phyloP scores from a whole-genome alignment of 2,113 vertebrate genomes.

The Neotoma lepida region DNA sequence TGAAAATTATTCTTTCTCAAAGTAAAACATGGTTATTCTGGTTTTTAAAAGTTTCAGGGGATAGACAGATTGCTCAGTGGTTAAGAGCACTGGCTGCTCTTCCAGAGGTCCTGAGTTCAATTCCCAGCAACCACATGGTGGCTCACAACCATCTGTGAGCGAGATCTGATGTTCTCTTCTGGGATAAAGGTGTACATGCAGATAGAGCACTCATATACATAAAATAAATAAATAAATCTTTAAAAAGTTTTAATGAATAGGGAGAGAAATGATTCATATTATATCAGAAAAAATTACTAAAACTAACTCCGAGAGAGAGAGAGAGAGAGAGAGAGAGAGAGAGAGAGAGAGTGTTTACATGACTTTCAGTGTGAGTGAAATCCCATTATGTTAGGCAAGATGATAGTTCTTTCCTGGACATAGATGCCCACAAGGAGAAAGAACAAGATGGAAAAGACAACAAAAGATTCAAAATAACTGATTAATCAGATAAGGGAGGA shows the following conservation, averaged over 20 bases:
- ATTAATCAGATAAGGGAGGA: neutral
- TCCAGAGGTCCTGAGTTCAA: too few species aligned
- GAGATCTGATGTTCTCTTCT: too few species aligned
- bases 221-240: neutral
- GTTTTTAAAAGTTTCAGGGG: neutral
- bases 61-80: too few species aligned
- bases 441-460: neutral
- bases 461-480: neutral
- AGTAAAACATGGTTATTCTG: neutral
- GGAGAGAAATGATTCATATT: slow-evolving; percentile 3
- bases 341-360: neutral
- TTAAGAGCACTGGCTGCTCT: too few species aligned
- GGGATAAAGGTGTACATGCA: too few species aligned
- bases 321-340: neutral
- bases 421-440: neutral
- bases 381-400: neutral
- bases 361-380: neutral
- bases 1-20: neutral
- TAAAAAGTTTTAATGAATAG: neutral
- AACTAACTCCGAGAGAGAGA: neutral
- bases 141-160: too few species aligned
- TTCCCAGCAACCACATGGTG: too few species aligned
- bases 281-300: neutral
- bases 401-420: neutral
- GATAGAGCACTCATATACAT: too few species aligned